Evolutionary conservation across 2,113 vertebrate genomes (phyloP).

Genomic region (Psammodynastes pulverulentus): DNA sequence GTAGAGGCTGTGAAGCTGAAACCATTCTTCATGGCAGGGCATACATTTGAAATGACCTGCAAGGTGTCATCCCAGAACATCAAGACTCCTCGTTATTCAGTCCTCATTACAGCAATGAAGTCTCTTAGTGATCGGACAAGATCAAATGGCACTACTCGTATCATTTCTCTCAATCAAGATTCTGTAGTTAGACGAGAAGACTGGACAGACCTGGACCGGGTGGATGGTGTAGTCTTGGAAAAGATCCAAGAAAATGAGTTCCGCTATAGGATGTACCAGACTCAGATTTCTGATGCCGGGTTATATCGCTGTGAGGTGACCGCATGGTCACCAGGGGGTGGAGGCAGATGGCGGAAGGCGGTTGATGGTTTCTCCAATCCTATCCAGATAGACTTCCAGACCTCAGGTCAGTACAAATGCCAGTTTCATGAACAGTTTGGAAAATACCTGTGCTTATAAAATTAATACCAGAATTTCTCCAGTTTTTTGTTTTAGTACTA

Average conservation of each 20-base stretch:
- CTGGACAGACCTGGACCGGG: constrained; percentile 76
- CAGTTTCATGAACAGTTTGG: not conserved
- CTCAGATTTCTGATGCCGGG: constrained; percentile 84
- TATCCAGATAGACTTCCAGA: constrained; percentile 84
- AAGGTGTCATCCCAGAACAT: constrained; percentile 79
- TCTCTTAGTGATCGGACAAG: constrained; percentile 47
- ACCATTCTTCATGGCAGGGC: constrained; percentile 83
- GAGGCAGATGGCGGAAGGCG: constrained; percentile 77
- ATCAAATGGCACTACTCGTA: constrained; percentile 69
- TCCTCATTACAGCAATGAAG: constrained; percentile 82
- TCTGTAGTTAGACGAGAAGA: constrained; percentile 81
- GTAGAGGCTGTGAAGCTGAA: constrained; percentile 78
- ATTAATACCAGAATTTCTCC: not conserved
- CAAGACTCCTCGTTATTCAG: constrained; percentile 83
- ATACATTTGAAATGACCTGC: constrained; percentile 95
- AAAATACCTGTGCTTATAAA: not conserved
- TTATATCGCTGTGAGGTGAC: constrained; percentile 87
- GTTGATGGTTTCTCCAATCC: constrained; percentile 83
- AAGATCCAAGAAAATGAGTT: constrained; percentile 86
- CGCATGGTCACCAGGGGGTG: constrained; percentile 82
- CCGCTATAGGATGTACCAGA: constrained; percentile 85
- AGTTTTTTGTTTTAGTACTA: not conserved
- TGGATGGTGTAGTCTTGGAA: constrained; percentile 83
- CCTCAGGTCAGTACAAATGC: constrained; percentile 76
- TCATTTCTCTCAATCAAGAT: constrained; percentile 86